Evolutionary conservation across 2,888 invertebrate genomes (phyloP), one percentile per base, ranked within the genome.

Genomic region (Hirtodrosophila histrioides): DNA sequence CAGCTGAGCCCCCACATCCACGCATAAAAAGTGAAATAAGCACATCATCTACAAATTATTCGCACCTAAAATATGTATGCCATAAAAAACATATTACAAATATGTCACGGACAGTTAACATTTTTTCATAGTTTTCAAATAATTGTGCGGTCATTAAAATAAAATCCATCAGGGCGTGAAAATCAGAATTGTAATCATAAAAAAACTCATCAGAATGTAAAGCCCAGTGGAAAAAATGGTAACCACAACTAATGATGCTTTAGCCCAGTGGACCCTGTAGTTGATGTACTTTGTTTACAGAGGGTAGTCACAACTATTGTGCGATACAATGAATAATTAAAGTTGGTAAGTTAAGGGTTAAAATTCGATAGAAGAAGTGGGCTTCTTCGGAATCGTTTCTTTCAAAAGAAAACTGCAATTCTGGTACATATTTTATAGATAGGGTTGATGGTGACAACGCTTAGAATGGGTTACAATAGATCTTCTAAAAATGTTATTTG

Each of bases 161-260:
- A 48, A 60, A 70, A 56, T 60, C 48, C 60, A 64, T 54, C 63
- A 63, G 41, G 17, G 63, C 67, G 45, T 46, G 17, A 62, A 56
- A 55, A 68, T 31, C 31, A 31, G 31, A 62, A 24, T 41, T 23
- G 31, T 40, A 36, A 17, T 39, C 29, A 2, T 39, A 58, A 40
- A 8, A 31, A 31, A 31, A 31, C 0, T 1, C 7, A 7, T 3
- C 31, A 48, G 39, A 10, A 33, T 33, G 46, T 48, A 44, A 50
- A 67, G 36, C 39, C 54, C 77, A 55, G 62, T 77, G 76, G 73
- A 63, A 72, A 72, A 72, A 76, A 49, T 39, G 50, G 50, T 29
- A 60, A 77, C 74, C 74, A 36, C 74, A 75, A 72, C 74, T 76
- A 77, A 75, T 72, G 60, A 67, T 36, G 63, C 23, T 12, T 7